Evolutionary conservation across 2,888 invertebrate species (phyloP).

Genomic region (Aleiodes testaceus): DNA sequence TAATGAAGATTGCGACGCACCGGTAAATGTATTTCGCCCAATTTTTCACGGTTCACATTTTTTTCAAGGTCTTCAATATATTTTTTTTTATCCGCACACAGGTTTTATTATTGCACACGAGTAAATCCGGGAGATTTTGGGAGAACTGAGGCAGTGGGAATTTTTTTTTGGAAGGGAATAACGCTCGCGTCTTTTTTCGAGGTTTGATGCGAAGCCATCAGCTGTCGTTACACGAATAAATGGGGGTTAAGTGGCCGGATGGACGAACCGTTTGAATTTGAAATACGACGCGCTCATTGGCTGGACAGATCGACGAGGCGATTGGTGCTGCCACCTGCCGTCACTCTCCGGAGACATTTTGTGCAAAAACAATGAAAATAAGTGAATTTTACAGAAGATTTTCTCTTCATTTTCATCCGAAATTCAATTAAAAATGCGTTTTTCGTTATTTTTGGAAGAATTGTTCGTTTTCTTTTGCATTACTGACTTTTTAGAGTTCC

Average conservation of each 20-base stretch:
- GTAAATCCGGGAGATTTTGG: neutral
- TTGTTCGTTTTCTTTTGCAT: too few relatives aligned
- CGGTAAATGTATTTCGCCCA: neutral
- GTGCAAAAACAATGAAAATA: too few relatives aligned
- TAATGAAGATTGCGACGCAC: neutral
- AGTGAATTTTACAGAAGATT: too few relatives aligned
- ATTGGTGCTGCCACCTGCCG: too few relatives aligned
- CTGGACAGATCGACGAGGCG: too few relatives aligned
- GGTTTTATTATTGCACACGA: neutral
- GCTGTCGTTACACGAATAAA: neutral
- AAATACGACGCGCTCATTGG: neutral
- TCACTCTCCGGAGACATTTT: too few relatives aligned
- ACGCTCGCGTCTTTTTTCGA: neutral
- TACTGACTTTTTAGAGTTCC: too few relatives aligned
- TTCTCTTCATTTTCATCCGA: too few relatives aligned
- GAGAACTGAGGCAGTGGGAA: neutral
- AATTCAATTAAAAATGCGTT: too few relatives aligned
- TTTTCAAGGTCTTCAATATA: too few relatives aligned
- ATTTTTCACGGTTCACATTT: slow-evolving; percentile 16
- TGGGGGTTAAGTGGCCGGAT: neutral
- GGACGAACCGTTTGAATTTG: neutral
- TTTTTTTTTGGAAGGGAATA: slow-evolving; percentile 7
- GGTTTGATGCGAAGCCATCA: neutral
- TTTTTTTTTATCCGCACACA: too few relatives aligned
- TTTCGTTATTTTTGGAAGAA: too few relatives aligned